Conservation (phyloP, 2,888 invertebrate species). For the Asteroscopus sphinx region DNA sequence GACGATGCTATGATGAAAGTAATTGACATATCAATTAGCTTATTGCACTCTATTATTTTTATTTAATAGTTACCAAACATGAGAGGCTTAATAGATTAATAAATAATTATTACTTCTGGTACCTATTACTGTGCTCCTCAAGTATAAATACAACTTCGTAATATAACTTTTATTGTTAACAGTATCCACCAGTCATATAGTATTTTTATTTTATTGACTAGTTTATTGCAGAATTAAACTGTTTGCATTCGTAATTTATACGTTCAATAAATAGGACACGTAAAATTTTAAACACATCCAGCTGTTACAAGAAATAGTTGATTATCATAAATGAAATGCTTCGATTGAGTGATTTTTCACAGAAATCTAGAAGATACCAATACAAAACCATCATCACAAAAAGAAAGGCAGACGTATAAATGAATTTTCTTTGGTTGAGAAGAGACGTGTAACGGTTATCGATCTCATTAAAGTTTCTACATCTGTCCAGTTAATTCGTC, state of each 20-base stretch:
- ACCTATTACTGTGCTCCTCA: neutral
- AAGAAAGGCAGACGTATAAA: conserved; percentile 53
- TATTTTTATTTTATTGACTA: too few relatives aligned
- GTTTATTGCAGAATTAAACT: too few relatives aligned
- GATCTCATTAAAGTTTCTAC: conserved; percentile 59
- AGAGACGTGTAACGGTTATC: conserved; percentile 64
- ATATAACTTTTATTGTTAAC: too few relatives aligned
- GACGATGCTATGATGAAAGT: conserved; percentile 49
- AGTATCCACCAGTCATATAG: too few relatives aligned
- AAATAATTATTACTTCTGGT: neutral
- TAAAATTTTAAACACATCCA: conserved; percentile 14
- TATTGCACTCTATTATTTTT: conserved; percentile 42
- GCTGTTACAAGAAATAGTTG: neutral
- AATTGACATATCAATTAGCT: conserved; percentile 54
- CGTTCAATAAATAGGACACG: too few relatives aligned
- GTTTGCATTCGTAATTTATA: too few relatives aligned
- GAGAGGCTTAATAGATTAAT: too few relatives aligned
- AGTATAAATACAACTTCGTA: too few relatives aligned
- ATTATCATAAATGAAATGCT: too few relatives aligned
- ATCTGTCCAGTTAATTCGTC: conserved; percentile 62
- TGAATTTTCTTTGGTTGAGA: conserved; percentile 61
- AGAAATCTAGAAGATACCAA: conserved; percentile 27
- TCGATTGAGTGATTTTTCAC: conserved; percentile 29
- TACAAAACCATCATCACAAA: conserved; percentile 31
- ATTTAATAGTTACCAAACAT: conserved; percentile 17